A percentile compares a stretch with the other conserved stretches of the same genome.
phyloP scores from a whole-genome alignment of 2,113 vertebrate genomes.

The Syngnathoides biaculeatus region DNA sequence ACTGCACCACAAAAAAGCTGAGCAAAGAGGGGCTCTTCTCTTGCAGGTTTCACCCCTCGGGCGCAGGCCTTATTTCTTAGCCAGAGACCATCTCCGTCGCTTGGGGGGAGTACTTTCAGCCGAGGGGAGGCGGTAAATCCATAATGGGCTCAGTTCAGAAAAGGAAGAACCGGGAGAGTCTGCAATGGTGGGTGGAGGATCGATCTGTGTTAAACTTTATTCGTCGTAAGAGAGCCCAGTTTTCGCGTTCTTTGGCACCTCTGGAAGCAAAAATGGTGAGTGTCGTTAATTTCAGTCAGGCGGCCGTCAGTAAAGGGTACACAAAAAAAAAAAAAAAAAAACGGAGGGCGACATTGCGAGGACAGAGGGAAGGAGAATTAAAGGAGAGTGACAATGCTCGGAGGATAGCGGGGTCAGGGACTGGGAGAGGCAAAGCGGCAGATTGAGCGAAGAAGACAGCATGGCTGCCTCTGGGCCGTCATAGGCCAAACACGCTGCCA shows the following conservation, averaged over 20 bases:
- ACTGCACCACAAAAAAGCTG: slow-evolving; percentile 9
- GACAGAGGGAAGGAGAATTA: slow-evolving; percentile 23
- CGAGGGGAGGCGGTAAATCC: slow-evolving; percentile 27
- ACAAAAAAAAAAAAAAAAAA: too few species aligned
- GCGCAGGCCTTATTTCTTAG: slow-evolving; percentile 16
- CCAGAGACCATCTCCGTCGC: slow-evolving; percentile 13
- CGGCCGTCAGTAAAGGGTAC: slow-evolving; percentile 42
- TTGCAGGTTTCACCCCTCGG: slow-evolving; percentile 36
- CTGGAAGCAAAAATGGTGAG: background rate
- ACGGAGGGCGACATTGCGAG: slow-evolving; percentile 15
- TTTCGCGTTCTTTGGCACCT: background rate
- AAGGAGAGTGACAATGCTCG: slow-evolving; percentile 21
- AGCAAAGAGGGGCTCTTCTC: slow-evolving; percentile 15
- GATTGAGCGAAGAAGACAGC: slow-evolving; percentile 65
- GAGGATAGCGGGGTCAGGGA: slow-evolving; percentile 56
- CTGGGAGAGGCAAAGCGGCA: slow-evolving; percentile 47
- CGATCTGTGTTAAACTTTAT: background rate
- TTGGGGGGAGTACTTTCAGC: slow-evolving; percentile 55
- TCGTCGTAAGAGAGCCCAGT: slow-evolving; percentile 37
- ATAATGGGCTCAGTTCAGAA: slow-evolving; percentile 65
- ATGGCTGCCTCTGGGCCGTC: slow-evolving; percentile 63
- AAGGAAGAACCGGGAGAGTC: slow-evolving; percentile 55
- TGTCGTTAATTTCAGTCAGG: slow-evolving; percentile 31
- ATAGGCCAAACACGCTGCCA: slow-evolving; percentile 60
- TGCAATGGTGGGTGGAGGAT: slow-evolving; percentile 3